phyloP scores from a whole-genome alignment of 2,888 invertebrate genomes.

The Drosophila hawaiiensis region DNA sequence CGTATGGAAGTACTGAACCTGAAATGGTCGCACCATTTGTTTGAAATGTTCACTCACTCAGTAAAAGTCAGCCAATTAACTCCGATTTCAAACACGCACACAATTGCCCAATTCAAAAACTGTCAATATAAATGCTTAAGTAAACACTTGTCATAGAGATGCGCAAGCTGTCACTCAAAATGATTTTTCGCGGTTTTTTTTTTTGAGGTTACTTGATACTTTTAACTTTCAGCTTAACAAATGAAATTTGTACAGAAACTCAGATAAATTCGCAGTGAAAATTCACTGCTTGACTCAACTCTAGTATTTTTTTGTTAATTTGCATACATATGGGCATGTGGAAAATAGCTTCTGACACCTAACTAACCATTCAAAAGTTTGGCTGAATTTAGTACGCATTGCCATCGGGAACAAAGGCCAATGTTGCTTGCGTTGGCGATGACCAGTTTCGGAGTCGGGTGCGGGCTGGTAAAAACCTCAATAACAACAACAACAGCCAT shows the following conservation, averaged over 20 bases:
- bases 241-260: background rate
- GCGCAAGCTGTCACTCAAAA: background rate
- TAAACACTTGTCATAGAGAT: constrained; percentile 16
- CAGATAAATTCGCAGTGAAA: background rate
- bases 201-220: background rate
- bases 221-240: background rate
- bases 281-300: constrained; percentile 7
- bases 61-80: constrained; percentile 19
- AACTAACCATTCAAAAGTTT: constrained; percentile 21
- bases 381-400: constrained; percentile 3
- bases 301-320: background rate
- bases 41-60: background rate
- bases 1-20: background rate
- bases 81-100: constrained; percentile 39
- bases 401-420: constrained; percentile 16
- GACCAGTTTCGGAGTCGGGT: constrained; percentile 35
- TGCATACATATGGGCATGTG: background rate
- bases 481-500: constrained; percentile 15
- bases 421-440: constrained; percentile 24
- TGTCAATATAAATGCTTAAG: constrained; percentile 1
- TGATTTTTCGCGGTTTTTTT: background rate
- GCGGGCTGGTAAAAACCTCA: constrained; percentile 20
- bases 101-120: constrained; percentile 44
- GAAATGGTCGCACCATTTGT: background rate
- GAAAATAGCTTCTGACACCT: constrained; percentile 3